Conservation (phyloP, 2,888 invertebrate genomes). For the Epirrhoe alternata region DNA sequence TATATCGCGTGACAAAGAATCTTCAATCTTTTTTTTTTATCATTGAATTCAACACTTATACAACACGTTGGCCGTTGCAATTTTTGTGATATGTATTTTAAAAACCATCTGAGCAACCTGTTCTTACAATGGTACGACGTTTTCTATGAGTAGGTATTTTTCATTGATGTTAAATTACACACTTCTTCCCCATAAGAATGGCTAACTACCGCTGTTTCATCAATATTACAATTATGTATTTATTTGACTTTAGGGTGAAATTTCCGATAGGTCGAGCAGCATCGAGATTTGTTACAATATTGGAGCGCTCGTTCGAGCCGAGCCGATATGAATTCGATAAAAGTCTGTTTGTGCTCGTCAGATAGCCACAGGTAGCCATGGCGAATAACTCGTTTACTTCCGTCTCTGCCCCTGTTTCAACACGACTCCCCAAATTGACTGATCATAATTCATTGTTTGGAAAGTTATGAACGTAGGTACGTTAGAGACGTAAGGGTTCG, state of each 20-base stretch:
- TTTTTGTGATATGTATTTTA: neutral
- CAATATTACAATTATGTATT: neutral
- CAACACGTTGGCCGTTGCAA: neutral
- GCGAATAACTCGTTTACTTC: conserved; percentile 1
- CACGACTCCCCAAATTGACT: neutral
- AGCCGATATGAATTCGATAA: conserved; percentile 32
- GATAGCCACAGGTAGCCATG: conserved; percentile 4
- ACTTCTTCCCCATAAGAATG: neutral
- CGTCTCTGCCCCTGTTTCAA: neutral
- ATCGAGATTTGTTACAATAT: conserved; percentile 29
- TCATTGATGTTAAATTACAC: neutral
- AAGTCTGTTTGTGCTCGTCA: conserved; percentile 27
- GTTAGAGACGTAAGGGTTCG: no score
- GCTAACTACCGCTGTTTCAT: neutral
- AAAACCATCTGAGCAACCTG: neutral
- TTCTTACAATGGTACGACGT: neutral
- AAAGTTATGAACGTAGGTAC: neutral
- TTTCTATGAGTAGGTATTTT: neutral
- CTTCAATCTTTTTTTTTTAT: neutral
- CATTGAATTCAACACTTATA: neutral
- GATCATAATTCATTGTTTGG: neutral
- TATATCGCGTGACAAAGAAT: conserved; percentile 11
- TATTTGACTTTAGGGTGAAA: neutral
- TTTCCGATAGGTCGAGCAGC: conserved; percentile 4
- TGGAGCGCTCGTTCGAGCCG: conserved; percentile 30